These are phyloP conservation scores for Galeopsomyia nigrocyanea DNA, from an alignment of 2,888 invertebrate genomes.

Conservation along the genomic window DNA sequence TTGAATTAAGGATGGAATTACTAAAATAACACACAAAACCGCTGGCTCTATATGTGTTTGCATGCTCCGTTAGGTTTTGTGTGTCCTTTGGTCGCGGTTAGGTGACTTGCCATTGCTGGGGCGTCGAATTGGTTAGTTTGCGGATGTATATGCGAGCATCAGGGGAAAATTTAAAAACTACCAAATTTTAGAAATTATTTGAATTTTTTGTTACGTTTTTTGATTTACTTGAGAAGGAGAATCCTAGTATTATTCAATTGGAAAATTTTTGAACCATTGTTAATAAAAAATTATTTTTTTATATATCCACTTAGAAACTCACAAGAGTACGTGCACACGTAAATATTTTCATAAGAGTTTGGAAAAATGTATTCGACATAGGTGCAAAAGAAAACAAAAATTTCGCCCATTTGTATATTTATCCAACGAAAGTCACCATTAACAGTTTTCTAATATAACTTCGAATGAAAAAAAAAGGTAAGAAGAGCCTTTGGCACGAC, in stretches of 20 bases:
- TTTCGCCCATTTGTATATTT: conserved; percentile 26
- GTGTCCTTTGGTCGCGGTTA: too few species aligned
- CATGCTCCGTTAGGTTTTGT: too few species aligned
- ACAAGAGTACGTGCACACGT: not conserved
- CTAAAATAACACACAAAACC: conserved; percentile 34
- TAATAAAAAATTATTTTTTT: not conserved
- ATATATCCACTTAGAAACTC: not conserved
- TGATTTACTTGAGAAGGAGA: too few species aligned
- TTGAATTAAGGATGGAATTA: conserved; percentile 43
- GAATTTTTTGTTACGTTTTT: too few species aligned
- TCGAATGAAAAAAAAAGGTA: conserved; percentile 3
- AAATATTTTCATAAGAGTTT: conserved; percentile 16
- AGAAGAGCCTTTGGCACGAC: not conserved
- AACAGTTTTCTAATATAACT: conserved; percentile 35
- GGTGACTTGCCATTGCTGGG: too few species aligned
- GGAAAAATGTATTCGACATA: conserved; percentile 14
- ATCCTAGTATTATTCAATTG: too few species aligned
- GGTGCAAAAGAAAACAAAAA: conserved; percentile 16
- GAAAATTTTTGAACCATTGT: not conserved
- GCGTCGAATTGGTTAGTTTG: too few species aligned
- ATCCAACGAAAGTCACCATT: conserved; percentile 22
- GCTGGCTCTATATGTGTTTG: too few species aligned
- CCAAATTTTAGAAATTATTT: too few species aligned
- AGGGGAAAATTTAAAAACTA: too few species aligned
- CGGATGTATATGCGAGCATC: too few species aligned